Conservation (phyloP, 2,888 invertebrate species). For the Lycaena phlaeas region DNA sequence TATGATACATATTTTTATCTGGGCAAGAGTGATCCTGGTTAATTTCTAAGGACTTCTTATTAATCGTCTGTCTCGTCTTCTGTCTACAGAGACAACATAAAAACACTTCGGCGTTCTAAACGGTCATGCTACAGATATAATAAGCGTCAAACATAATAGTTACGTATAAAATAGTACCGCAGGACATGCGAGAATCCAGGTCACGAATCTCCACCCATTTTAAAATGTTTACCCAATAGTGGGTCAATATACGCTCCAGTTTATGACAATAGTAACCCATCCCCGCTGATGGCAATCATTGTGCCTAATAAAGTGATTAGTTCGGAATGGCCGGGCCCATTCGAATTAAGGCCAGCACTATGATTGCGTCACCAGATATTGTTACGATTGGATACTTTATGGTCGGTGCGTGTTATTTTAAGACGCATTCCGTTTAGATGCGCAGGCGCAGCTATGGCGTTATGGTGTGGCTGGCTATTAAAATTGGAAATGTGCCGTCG, state of each 20-base stretch:
- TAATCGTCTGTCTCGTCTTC: too few relatives aligned
- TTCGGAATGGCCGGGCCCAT: conserved; percentile 56
- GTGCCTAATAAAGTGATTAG: conserved; percentile 65
- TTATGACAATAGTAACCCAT: conserved; percentile 36
- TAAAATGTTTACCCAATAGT: conserved; percentile 18
- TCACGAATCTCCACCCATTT: conserved; percentile 10
- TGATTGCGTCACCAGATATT: conserved; percentile 33
- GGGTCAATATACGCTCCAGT: conserved; percentile 43
- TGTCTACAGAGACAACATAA: too few relatives aligned
- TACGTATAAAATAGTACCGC: too few relatives aligned
- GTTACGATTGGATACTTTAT: background rate
- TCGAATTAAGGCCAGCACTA: conserved; percentile 50
- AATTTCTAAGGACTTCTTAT: too few relatives aligned
- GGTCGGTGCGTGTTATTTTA: conserved; percentile 2
- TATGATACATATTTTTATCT: too few relatives aligned
- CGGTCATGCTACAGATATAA: too few relatives aligned
- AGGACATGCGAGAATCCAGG: background rate
- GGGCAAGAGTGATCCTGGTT: too few relatives aligned
- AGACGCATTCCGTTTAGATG: conserved; percentile 7
- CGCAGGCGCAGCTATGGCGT: too few relatives aligned
- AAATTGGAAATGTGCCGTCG: too few relatives aligned
- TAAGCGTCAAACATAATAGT: too few relatives aligned
- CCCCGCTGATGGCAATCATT: conserved; percentile 36
- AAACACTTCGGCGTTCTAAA: too few relatives aligned
- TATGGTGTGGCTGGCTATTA: too few relatives aligned